phyloP scores from a whole-genome alignment of 2,797 vertebrate species.

The Sebastes glaucus region DNA sequence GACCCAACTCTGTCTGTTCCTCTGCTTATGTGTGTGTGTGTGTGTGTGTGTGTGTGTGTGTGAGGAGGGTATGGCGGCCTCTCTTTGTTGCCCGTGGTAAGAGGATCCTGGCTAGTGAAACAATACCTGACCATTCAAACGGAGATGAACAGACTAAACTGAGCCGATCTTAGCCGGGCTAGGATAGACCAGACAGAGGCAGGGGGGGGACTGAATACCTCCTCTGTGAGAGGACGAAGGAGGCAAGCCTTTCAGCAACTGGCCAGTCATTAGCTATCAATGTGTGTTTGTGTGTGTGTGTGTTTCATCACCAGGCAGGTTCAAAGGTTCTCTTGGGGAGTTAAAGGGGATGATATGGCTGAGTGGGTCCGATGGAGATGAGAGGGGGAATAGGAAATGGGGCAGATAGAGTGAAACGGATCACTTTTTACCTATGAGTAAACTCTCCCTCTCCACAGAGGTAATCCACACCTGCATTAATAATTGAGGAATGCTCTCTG shows the following conservation, averaged over 20 bases:
- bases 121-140: conserved; percentile 79
- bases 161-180: conserved; percentile 47
- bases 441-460: conserved; percentile 70
- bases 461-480: conserved; percentile 76
- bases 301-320: conserved; percentile 33
- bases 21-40: neutral
- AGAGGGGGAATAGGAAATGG: conserved; percentile 60
- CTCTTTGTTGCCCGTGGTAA: conserved; percentile 73
- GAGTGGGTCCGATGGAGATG: conserved; percentile 50
- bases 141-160: conserved; percentile 62
- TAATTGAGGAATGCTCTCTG: conserved; percentile 64
- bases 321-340: conserved; percentile 38
- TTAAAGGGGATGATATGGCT: conserved; percentile 34
- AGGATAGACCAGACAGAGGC: conserved; percentile 40
- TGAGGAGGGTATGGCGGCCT: conserved; percentile 25
- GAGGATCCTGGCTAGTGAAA: conserved; percentile 76
- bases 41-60: conserved; percentile 11
- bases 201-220: conserved; percentile 49
- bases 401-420: conserved; percentile 55
- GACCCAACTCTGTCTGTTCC: conserved; percentile 36
- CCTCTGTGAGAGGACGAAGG: conserved; percentile 53
- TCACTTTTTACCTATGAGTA: conserved; percentile 63
- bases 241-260: conserved; percentile 49
- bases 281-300: conserved; percentile 34
- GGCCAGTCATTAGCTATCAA: conserved; percentile 40